Evolutionary conservation across 2,888 invertebrate genomes (phyloP), one percentile per base, ranked within the genome.

Genomic region (Synergus japonicus): DNA sequence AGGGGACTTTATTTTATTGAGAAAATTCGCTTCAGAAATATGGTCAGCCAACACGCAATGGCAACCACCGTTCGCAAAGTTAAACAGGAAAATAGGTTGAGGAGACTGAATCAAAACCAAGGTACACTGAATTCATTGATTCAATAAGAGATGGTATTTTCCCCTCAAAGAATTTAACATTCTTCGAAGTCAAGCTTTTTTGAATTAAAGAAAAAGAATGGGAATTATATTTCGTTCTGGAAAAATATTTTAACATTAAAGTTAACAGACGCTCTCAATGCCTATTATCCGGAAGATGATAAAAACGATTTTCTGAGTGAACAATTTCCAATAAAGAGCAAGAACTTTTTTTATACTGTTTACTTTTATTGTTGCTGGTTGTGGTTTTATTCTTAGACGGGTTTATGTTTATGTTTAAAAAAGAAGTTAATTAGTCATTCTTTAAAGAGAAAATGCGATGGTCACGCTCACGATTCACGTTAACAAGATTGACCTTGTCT

Each of bases 41-140:
- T 91, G 91, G 91, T 91, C 86, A 91, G 91, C 93, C 93, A 94
- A 92, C 93, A 94, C 94, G 94, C 94, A 92, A 95, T 95, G 95
- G 95, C 93, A 87, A 93, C 93, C 81, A 96, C 95, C 86, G 96
- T 96, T 88, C 94, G 95, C 88, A 95, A 95, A 94, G 94, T 96
- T 86, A 96, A 96, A 92, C 94, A 95, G 90, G 94, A 94, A 89
- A 95, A 95, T 93, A 92, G 93, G 84, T 90, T 93, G 80, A 90
- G 93, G 82, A 90, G 93, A 86, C 92, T 90, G 77, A 90, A 90
- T 84, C 89, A 89, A 73, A 88, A 83, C 78, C 89, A 89, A 89
- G 91, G 90, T 90, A 85, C 58, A 64, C 41, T 77, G 29, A 13
- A 43, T 41, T 41, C n/a, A 44, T 1, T 9, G 44, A 4, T 18